These are phyloP conservation scores for Arge pagana DNA, from an alignment of 2,888 invertebrate genomes.

Conservation along the genomic window DNA sequence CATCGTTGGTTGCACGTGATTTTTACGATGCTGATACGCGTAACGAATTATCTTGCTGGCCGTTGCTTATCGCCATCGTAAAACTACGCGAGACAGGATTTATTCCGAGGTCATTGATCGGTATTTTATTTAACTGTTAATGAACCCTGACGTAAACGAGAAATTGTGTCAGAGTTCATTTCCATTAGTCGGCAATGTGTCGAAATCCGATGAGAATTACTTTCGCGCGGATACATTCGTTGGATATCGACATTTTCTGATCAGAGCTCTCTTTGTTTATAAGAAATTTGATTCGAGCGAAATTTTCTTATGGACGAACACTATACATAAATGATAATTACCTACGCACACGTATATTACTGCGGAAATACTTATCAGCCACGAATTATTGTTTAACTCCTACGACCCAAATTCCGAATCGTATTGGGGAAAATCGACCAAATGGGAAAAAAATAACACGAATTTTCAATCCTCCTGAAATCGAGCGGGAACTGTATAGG, in stretches of 20 bases:
- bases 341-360: not conserved
- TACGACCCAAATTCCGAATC: not conserved
- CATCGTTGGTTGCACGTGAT: too few relatives aligned
- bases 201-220: conserved; percentile 25
- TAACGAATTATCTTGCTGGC: conserved; percentile 5
- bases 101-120: not conserved
- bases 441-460: not conserved
- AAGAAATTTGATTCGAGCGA: conserved; percentile 10
- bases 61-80: not conserved
- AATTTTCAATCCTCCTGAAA: conserved; percentile 11
- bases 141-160: conserved; percentile 11
- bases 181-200: conserved; percentile 25
- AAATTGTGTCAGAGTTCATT: conserved; percentile 22
- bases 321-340: not conserved
- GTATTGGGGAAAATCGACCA: conserved; percentile 1
- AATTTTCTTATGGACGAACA: conserved; percentile 13
- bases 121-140: conserved; percentile 16
- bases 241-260: conserved; percentile 12
- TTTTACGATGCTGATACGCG: not conserved
- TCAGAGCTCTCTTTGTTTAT: conserved; percentile 18
- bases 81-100: not conserved
- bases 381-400: not conserved
- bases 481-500: conserved; percentile 9
- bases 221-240: not conserved
- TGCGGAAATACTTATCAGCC: too few relatives aligned